Evolutionary conservation across 1,140 invertebrate genomes (phyloP), one percentile per base, ranked within the genome.

Genomic region (Cotesia typhae): DNA sequence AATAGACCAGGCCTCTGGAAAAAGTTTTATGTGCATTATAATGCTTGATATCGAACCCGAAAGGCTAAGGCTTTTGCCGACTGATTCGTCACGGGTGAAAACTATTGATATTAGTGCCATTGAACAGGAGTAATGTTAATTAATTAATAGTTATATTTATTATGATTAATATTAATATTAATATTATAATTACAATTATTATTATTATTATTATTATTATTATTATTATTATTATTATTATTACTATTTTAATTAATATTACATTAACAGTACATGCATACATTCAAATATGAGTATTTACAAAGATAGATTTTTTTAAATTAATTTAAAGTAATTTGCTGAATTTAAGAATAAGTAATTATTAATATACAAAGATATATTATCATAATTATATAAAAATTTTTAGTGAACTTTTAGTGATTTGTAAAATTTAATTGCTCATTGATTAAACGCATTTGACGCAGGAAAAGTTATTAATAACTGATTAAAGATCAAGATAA

Each of bases 11-110:
- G 88, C 88, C 2, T 94, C 93, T 6, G 95, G 94, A 0, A 92
- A 92, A 82, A 92, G 91, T 67, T 97, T 97, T 83, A 94, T 96
- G 89, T 97, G 95, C 85, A 92, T 97, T 60, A 96, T 98, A 51
- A 95, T 97, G 92, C 93, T 95, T 9, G 94, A 96, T 76, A 90
- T 91, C 0, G 92, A 94, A 75, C 89, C 90, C 0, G 92, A 92
- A 74, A 89, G 89, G 61, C 81, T 91, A n/a, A 87, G 89, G 64
- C 84, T 91, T 64, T 81, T 93, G 36, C 89, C 91, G 3, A 90
- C 88, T 3, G 90, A 91, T 52, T 89, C 90, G 4, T 90, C 90
- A 59, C 87, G 87, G 17, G 91, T 92, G 28, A 88, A 87, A 55
- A 93, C 91, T 74, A 89, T 93, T 38, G 92, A 93, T 78, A 89